These are phyloP conservation scores for Tethya wilhelma DNA, from an alignment of 37 sponge, comb jelly and placozoan genomes.

Conservation along the genomic window DNA sequence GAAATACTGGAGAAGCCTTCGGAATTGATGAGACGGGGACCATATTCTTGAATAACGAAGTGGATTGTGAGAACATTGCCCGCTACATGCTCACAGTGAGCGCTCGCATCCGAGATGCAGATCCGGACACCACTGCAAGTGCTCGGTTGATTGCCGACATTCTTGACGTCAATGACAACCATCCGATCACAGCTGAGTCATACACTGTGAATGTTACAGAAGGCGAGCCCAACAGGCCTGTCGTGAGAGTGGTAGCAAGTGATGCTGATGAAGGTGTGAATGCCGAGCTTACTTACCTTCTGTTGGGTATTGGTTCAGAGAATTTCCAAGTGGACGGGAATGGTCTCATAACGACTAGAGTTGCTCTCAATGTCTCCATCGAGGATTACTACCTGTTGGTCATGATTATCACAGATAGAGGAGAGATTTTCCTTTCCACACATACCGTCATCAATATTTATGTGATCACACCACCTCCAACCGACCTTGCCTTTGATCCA, in stretches of 20 bases:
- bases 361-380: slow-evolving; percentile 22
- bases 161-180: slow-evolving; percentile 87
- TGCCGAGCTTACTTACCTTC: slow-evolving; percentile 68
- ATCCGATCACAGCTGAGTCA: slow-evolving; percentile 49
- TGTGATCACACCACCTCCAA: slow-evolving; percentile 55
- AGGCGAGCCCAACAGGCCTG: slow-evolving; percentile 7
- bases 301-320: slow-evolving; percentile 67
- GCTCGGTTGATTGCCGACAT: slow-evolving; percentile 49
- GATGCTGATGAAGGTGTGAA: slow-evolving; percentile 78
- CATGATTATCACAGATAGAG: slow-evolving; percentile 67
- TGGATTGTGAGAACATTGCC: slow-evolving; percentile 64
- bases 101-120: slow-evolving; percentile 46
- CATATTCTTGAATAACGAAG: slow-evolving; percentile 49
- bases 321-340: slow-evolving; percentile 56
- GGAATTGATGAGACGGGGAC: slow-evolving; percentile 46
- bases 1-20: slow-evolving; percentile 57
- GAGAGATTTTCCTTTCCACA: slow-evolving; percentile 44
- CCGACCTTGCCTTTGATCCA: slow-evolving; percentile 27
- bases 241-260: slow-evolving; percentile 68
- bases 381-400: slow-evolving; percentile 66
- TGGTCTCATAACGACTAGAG: slow-evolving; percentile 54
- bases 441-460: slow-evolving; percentile 70
- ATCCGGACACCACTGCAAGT: slow-evolving; percentile 44
- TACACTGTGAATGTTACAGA: slow-evolving; percentile 64
- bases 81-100: slow-evolving; percentile 53